These are phyloP conservation scores for Distichodus sexfasciatus DNA, from an alignment of 2,797 vertebrate genomes.

Conservation along the genomic window DNA sequence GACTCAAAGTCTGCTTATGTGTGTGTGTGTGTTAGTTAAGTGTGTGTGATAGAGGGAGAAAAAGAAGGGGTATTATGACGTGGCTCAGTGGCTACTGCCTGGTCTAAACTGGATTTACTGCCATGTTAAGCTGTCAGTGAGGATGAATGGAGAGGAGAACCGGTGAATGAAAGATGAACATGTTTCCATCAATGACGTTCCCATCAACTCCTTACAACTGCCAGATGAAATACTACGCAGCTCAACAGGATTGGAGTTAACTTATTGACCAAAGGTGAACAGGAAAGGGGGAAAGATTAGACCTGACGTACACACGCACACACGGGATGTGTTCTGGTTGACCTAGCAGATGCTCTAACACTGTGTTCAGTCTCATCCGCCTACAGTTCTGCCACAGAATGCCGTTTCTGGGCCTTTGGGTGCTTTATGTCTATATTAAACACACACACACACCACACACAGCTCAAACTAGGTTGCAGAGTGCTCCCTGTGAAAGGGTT, in stretches of 20 bases:
- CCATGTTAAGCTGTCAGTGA: background rate
- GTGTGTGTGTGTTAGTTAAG: constrained; percentile 9
- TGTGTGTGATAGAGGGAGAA: background rate
- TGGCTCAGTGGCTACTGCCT: background rate
- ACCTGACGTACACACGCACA: background rate
- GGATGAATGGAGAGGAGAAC: too few relatives aligned
- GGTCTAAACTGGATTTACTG: constrained; percentile 3
- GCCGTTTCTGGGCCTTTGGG: background rate
- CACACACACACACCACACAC: background rate
- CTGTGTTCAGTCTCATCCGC: background rate
- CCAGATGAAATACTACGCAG: background rate
- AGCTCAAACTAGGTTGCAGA: background rate
- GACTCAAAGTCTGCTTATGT: constrained; percentile 26
- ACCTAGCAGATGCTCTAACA: background rate
- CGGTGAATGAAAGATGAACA: too few relatives aligned
- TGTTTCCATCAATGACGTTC: background rate
- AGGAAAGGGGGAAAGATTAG: background rate
- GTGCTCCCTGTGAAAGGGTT: background rate
- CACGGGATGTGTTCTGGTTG: background rate
- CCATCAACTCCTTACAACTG: background rate
- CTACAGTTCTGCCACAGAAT: background rate
- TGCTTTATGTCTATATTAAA: background rate
- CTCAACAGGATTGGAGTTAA: background rate
- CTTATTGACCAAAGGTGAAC: background rate
- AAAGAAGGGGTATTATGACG: background rate